Evolutionary conservation across 2,797 vertebrate species (phyloP).

Genomic region (Lepilemur septentrionalis): DNA sequence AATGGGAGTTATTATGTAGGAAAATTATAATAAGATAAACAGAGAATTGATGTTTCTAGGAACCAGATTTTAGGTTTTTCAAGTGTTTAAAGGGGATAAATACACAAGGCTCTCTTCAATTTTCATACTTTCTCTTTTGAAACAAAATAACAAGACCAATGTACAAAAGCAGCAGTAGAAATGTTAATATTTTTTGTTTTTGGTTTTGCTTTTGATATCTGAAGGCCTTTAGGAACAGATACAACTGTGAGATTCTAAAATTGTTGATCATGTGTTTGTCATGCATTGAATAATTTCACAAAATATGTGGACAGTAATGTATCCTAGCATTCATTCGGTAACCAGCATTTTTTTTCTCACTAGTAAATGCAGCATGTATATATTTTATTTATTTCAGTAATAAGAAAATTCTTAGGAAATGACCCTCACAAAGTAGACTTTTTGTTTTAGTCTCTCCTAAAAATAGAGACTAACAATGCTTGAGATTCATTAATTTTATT

Average conservation of each 20-base stretch:
- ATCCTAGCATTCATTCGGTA: background rate
- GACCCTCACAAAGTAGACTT: background rate
- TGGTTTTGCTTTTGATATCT: background rate
- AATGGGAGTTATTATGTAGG: background rate
- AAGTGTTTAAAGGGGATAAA: background rate
- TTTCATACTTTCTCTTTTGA: background rate
- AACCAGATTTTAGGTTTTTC: background rate
- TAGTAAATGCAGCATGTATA: background rate
- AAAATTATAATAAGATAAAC: background rate
- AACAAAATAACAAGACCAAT: background rate
- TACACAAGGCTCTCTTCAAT: background rate
- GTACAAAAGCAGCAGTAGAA: background rate
- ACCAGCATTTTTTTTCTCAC: background rate
- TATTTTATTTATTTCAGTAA: constrained; percentile 8
- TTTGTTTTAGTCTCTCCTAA: background rate
- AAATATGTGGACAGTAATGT: background rate
- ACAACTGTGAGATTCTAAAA: background rate
- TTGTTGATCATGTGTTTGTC: background rate
- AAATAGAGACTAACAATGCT: background rate
- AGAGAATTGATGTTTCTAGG: background rate
- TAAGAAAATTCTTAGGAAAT: background rate
- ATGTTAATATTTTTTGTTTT: background rate
- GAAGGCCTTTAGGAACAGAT: background rate
- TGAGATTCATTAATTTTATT: constrained; percentile 37
- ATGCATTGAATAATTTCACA: background rate